A percentile compares a stretch with the other conserved stretches of the same genome.
These are phyloP conservation scores for Brachionus sp. DNA, from an alignment of 1,140 invertebrate species.

Conservation along the genomic window DNA sequence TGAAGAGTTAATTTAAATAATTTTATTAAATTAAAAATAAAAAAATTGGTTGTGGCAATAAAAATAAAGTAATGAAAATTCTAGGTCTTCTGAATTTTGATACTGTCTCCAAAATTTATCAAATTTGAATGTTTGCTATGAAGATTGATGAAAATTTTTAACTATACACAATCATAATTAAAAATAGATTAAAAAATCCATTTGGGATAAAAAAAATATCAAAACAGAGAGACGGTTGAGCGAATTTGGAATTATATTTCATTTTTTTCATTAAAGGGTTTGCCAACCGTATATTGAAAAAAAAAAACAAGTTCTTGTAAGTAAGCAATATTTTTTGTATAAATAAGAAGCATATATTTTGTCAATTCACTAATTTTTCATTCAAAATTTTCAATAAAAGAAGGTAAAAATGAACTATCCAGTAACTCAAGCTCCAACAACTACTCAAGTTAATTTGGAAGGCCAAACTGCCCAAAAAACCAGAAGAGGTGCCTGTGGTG, in stretches of 20 bases:
- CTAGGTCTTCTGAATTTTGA: too few relatives aligned
- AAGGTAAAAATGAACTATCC: background rate
- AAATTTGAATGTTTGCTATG: background rate
- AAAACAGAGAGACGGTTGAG: background rate
- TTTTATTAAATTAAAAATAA: too few relatives aligned
- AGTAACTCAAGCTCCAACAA: constrained; percentile 26
- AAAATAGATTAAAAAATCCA: background rate
- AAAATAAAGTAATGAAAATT: too few relatives aligned
- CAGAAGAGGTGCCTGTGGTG: background rate
- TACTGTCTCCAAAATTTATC: too few relatives aligned
- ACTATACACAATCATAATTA: background rate
- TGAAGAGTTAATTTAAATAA: too few relatives aligned
- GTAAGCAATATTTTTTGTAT: background rate
- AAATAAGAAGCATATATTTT: background rate
- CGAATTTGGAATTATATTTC: background rate
- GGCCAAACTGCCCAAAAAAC: background rate
- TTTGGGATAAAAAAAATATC: too few relatives aligned
- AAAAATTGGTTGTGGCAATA: too few relatives aligned
- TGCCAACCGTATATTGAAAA: background rate
- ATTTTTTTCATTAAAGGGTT: background rate
- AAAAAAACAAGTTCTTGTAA: background rate
- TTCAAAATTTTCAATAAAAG: background rate
- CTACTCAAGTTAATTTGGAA: constrained; percentile 8
- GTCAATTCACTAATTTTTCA: background rate
- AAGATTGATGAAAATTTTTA: background rate